These are phyloP conservation scores for Scophthalmus maximus DNA, from an alignment of 2,113 vertebrate genomes.

Conservation along the genomic window DNA sequence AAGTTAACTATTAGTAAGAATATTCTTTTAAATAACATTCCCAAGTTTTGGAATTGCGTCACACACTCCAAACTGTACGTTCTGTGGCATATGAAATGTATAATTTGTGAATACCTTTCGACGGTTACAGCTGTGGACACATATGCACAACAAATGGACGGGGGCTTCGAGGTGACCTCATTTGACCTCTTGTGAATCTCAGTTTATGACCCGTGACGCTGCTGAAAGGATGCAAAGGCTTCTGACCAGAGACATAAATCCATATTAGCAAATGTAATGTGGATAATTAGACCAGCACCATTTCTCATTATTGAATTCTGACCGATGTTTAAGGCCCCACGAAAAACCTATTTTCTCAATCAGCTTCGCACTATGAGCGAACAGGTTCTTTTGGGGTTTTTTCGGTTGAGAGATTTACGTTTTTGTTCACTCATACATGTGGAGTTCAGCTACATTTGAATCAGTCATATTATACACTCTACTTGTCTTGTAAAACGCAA, in stretches of 20 bases:
- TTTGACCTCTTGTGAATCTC: constrained; percentile 59
- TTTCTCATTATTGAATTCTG: constrained; percentile 47
- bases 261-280: constrained; percentile 53
- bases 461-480: too few species aligned
- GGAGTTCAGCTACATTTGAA: too few species aligned
- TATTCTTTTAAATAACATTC: background rate
- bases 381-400: too few species aligned
- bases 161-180: constrained; percentile 48
- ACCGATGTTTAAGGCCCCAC: background rate
- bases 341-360: background rate
- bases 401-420: too few species aligned
- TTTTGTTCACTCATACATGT: too few species aligned
- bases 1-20: too few species aligned
- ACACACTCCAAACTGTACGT: background rate
- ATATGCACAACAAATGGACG: background rate
- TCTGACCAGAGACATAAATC: constrained; percentile 64
- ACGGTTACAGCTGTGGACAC: constrained; percentile 6
- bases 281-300: constrained; percentile 53
- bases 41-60: background rate
- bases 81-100: background rate
- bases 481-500: too few species aligned
- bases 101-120: background rate
- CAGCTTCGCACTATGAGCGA: background rate
- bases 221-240: constrained; percentile 55
- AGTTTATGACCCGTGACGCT: constrained; percentile 63